phyloP scores from a whole-genome alignment of 2,113 vertebrate genomes.

The Lethenteron reissneri region DNA sequence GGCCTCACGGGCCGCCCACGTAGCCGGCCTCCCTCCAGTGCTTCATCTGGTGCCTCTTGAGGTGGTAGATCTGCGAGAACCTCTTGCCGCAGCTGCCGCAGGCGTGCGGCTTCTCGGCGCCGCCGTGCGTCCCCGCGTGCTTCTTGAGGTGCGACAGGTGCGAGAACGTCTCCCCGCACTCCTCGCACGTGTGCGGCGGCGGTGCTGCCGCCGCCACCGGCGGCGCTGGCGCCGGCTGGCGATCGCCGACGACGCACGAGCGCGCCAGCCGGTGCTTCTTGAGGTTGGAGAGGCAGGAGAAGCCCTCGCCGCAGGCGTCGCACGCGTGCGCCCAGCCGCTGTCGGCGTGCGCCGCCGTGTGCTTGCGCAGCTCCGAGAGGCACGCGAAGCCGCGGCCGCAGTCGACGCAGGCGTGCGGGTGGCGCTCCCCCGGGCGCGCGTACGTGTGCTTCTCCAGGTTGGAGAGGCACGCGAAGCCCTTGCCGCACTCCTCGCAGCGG shows the following conservation, averaged over 20 bases:
- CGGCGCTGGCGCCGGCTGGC: too few relatives aligned
- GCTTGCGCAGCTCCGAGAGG: too few relatives aligned
- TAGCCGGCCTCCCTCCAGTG: not conserved
- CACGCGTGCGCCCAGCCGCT: too few relatives aligned
- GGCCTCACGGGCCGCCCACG: not conserved
- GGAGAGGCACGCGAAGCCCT: not conserved
- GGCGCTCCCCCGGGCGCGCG: not conserved
- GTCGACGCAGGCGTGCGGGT: too few relatives aligned
- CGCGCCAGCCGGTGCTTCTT: too few relatives aligned
- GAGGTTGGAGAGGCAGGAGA: too few relatives aligned
- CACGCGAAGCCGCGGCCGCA: too few relatives aligned
- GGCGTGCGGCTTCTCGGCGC: not conserved
- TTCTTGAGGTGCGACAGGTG: too few relatives aligned
- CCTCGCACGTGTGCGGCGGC: not conserved
- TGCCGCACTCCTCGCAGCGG: not conserved
- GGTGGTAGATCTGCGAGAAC: not conserved
- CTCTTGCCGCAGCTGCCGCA: not conserved
- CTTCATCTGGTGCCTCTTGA: not conserved
- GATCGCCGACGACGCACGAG: too few relatives aligned
- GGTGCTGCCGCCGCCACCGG: too few relatives aligned
- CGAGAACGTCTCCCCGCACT: not conserved
- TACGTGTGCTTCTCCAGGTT: not conserved
- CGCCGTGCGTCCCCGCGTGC: not conserved
- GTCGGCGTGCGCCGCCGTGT: too few relatives aligned
- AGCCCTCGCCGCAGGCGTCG: too few relatives aligned